Evolutionary conservation across 1,140 invertebrate species (phyloP).

Genomic region (Bombus huntii): DNA sequence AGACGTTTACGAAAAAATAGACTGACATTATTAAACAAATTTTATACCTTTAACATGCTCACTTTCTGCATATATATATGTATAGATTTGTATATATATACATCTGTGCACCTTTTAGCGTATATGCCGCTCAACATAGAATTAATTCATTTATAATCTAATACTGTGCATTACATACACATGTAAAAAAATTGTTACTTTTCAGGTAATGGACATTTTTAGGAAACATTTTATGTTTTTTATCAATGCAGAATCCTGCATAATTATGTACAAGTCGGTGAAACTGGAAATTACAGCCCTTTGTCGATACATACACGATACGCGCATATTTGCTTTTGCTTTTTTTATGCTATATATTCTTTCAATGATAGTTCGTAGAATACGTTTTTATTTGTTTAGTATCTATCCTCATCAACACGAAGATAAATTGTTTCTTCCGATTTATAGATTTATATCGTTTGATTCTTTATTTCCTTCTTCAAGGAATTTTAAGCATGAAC

Average conservation of each 20-base stretch:
- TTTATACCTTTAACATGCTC: slow-evolving; percentile 24
- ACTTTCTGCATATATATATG: slow-evolving; percentile 2
- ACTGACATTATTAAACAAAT: slow-evolving; percentile 41
- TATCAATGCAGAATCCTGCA: slow-evolving; percentile 29
- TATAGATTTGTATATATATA: slow-evolving; percentile 25
- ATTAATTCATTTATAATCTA: slow-evolving; percentile 30
- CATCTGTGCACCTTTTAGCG: slow-evolving; percentile 9
- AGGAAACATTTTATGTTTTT: slow-evolving; percentile 12
- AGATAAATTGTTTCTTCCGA: not conserved
- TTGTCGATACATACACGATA: slow-evolving; percentile 1
- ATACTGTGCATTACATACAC: slow-evolving; percentile 28
- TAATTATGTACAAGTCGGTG: slow-evolving; percentile 47
- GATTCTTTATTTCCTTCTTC: slow-evolving; percentile 21
- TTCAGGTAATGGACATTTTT: slow-evolving; percentile 19
- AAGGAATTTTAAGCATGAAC: slow-evolving; percentile 7
- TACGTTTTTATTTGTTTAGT: not conserved
- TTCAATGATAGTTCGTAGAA: not conserved
- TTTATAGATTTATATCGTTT: slow-evolving; percentile 8
- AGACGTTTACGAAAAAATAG: slow-evolving; percentile 42
- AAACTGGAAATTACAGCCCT: slow-evolving; percentile 8
- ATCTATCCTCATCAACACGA: not conserved
- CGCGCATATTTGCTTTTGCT: not conserved
- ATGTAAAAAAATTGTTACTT: slow-evolving; percentile 42
- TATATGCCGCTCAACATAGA: not conserved
- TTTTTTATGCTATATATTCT: not conserved